Percentiles rank a stretch among this genome's conserved stretches.
These are phyloP conservation scores for Centropristis striata DNA, from an alignment of 2,113 vertebrate genomes.

Conservation along the genomic window DNA sequence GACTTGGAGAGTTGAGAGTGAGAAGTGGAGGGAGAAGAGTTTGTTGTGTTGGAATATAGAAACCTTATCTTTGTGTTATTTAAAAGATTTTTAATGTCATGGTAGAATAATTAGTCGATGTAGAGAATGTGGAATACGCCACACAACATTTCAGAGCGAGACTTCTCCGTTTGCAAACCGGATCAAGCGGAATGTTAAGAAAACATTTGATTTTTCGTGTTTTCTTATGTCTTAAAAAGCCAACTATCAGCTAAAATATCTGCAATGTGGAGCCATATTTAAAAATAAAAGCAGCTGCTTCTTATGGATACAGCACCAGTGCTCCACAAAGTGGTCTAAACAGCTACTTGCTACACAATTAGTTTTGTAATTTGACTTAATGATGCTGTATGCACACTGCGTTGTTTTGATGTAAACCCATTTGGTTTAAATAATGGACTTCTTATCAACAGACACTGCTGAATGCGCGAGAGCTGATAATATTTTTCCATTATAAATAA, in stretches of 20 bases:
- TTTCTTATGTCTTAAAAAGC: neutral
- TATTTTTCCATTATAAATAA: slow-evolving; percentile 11
- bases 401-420: neutral
- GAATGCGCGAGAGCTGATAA: neutral
- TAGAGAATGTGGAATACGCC: too few species aligned
- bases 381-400: neutral
- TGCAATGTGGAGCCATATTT: neutral
- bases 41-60: too few species aligned
- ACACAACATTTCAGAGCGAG: too few species aligned
- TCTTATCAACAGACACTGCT: slow-evolving; percentile 15
- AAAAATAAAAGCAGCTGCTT: slow-evolving; percentile 10
- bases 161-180: too few species aligned
- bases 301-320: neutral
- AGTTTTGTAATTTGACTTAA: neutral
- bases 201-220: too few species aligned
- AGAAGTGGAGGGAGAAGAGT: too few species aligned
- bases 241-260: neutral
- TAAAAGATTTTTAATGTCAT: too few species aligned
- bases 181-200: too few species aligned
- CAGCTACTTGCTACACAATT: slow-evolving; percentile 1
- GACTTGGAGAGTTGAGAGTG: too few species aligned
- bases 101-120: too few species aligned
- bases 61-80: too few species aligned
- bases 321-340: slow-evolving; percentile 2
- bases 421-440: slow-evolving; percentile 30